phyloP scores from a whole-genome alignment of 2,113 vertebrate genomes.

The Gopherus flavomarginatus region DNA sequence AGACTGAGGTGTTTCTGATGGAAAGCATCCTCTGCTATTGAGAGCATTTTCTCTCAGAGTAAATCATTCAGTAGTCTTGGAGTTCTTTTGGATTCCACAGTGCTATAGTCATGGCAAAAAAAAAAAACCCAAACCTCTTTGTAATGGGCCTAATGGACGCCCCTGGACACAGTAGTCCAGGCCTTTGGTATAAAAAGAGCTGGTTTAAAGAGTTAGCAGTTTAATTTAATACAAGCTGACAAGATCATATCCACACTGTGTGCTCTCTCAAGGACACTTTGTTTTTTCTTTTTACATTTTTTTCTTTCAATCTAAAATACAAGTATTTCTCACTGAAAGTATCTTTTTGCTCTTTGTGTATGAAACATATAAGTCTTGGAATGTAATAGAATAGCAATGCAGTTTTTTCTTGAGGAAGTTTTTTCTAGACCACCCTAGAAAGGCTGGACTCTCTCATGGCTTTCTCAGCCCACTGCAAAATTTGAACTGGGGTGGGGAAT shows the following conservation, averaged over 20 bases:
- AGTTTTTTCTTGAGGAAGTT: neutral
- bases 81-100: neutral
- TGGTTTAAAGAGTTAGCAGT: neutral
- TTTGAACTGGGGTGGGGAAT: neutral
- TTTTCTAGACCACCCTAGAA: neutral
- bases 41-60: neutral
- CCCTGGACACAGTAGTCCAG: neutral
- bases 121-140: neutral
- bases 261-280: neutral
- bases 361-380: neutral
- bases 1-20: neutral
- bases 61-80: neutral
- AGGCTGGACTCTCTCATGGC: neutral
- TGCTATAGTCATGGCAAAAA: neutral
- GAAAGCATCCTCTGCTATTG: neutral
- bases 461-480: neutral
- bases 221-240: neutral
- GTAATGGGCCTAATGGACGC: neutral
- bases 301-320: neutral
- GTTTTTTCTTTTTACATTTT: neutral
- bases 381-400: neutral
- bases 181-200: neutral
- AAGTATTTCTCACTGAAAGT: neutral
- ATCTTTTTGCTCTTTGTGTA: neutral
- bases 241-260: neutral